Base-by-base conservation (phyloP, 2,888 invertebrate species). In the Leptura quadrifasciata region DNA sequence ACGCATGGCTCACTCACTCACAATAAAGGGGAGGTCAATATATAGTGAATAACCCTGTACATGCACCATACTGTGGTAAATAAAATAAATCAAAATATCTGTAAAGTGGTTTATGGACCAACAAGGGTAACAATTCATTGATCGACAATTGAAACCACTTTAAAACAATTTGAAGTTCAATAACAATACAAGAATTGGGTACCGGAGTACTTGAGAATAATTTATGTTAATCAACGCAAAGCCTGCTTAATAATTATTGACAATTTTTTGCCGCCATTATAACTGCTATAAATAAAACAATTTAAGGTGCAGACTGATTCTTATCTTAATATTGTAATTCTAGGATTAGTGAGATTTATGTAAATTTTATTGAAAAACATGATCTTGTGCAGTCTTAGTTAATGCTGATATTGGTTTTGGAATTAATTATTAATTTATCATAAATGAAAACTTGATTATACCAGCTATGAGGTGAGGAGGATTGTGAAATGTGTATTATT, bases 351-450 rank as follows among this genome's bases (percentile, higher is more conserved):
- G 27, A 24, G 55, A 55, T 54, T 57, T 55, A 68, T 31, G 55
- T 54, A 31, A 27, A 68, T 68, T 68, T 61, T 31, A 8, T 9
- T 31, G 17, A n/a, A 31, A 61, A 31, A 18, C 35, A 39, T n/a
- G 15, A 60, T 60, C 60, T 47, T 60, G 54, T 39, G 9, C 35
- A 67, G 20, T 67, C 10, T 39, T 12, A 65, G 18, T 31, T 17
- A 20, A 55, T 68, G n/a, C 55, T 18, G n/a, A 55, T 17, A 54
- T 21, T 15, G 17, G 21, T 54, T 65, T 52, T 27, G 18, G 24
- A 68, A 57, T 55, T 68, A 68, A 68, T 68, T 68, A 68, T 31
- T 27, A 55, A 18, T 47, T 65, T 52, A 65, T 47, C 52, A 65
- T 20, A 65, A 52, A n/a, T 21, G 52, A 18, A 18, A 17, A 24